phyloP scores from a whole-genome alignment of 1,140 invertebrate species.

The Rhysida immarginata region DNA sequence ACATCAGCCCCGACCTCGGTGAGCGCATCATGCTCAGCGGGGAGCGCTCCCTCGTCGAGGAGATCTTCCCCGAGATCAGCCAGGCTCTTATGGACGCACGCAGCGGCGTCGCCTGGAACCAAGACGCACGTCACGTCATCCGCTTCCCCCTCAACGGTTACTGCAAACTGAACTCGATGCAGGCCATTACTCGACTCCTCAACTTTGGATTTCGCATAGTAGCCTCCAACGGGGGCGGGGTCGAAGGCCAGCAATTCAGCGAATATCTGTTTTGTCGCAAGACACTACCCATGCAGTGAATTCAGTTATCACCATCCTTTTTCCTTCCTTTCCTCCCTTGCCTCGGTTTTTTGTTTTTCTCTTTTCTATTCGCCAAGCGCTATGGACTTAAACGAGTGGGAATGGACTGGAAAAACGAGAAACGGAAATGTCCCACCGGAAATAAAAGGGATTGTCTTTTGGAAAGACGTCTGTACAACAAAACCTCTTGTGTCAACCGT shows the following conservation, averaged over 20 bases:
- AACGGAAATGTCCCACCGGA: no score
- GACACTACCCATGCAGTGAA: slow-evolving; percentile 23
- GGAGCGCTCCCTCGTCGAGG: slow-evolving; percentile 58
- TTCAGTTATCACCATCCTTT: background rate
- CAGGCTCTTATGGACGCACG: slow-evolving; percentile 53
- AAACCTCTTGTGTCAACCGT: no score
- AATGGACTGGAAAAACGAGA: no score
- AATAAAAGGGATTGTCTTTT: no score
- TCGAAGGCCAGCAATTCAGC: slow-evolving; percentile 81
- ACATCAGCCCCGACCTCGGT: slow-evolving; percentile 74
- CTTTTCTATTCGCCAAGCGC: no score
- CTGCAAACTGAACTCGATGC: slow-evolving; percentile 79
- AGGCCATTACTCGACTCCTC: slow-evolving; percentile 72
- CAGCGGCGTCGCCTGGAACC: slow-evolving; percentile 64
- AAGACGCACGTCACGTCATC: slow-evolving; percentile 69
- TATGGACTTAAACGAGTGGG: no score
- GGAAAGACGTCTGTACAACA: no score
- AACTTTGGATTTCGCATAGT: slow-evolving; percentile 65
- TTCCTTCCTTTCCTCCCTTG: background rate
- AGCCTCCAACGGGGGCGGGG: slow-evolving; percentile 71
- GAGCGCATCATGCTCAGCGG: slow-evolving; percentile 73
- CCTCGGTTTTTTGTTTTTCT: no score
- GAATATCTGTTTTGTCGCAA: slow-evolving; percentile 73
- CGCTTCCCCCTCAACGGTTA: slow-evolving; percentile 82
- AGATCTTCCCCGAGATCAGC: slow-evolving; percentile 70